These are phyloP conservation scores for Athalia rosae DNA, from an alignment of 2,888 invertebrate species.

Conservation along the genomic window DNA sequence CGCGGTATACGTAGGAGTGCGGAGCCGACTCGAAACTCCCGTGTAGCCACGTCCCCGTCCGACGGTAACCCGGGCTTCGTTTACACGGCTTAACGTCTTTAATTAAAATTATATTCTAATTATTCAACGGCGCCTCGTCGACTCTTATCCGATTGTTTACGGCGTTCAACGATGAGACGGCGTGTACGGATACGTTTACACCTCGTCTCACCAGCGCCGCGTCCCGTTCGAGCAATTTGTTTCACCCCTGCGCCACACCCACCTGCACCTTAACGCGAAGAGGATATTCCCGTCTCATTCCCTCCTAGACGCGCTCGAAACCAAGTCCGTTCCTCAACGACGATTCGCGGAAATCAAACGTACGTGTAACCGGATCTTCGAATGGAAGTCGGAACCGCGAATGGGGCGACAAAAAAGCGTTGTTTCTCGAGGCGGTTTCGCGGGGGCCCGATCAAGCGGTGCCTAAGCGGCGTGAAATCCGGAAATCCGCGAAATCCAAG, in stretches of 20 bases:
- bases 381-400: too few relatives aligned
- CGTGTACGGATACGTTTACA: neutral
- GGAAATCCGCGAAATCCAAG: slow-evolving; percentile 64
- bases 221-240: neutral
- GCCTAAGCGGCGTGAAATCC: slow-evolving; percentile 61
- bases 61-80: slow-evolving; percentile 16
- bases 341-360: too few relatives aligned
- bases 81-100: slow-evolving; percentile 45
- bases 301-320: too few relatives aligned
- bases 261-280: too few relatives aligned
- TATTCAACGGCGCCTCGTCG: slow-evolving; percentile 41
- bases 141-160: slow-evolving; percentile 40
- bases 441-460: slow-evolving; percentile 40
- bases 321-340: too few relatives aligned
- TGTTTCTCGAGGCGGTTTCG: slow-evolving; percentile 22
- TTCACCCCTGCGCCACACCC: neutral
- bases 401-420: too few relatives aligned
- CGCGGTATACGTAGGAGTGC: slow-evolving; percentile 30
- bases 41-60: too few relatives aligned
- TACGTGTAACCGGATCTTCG: too few relatives aligned
- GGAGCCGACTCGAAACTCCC: slow-evolving; percentile 35
- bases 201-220: neutral
- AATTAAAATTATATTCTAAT: slow-evolving; percentile 55
- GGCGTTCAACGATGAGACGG: slow-evolving; percentile 10
- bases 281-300: too few relatives aligned